Evolutionary conservation across 2,113 vertebrate species (phyloP), one percentile per base, ranked within the genome.

Genomic region (Atractosteus spatula): DNA sequence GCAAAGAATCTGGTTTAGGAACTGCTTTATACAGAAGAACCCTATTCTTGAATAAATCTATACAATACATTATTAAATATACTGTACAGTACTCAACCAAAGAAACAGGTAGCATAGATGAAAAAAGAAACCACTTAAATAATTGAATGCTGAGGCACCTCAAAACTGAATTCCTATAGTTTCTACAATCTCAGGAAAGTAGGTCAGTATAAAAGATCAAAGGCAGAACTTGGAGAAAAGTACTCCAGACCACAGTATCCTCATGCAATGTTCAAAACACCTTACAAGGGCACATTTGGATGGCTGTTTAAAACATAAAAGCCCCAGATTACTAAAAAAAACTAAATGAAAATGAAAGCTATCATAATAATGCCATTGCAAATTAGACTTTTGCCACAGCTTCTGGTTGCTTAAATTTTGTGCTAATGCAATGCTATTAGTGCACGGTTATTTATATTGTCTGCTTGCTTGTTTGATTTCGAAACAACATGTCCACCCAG

Each of bases 41-140:
- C 69, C 54, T 64, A 69, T 75, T 77, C 68, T 76, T 70, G 55
- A 77, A 70, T 70, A 77, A 85, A 86, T 83, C 84, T 79, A 88
- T 88, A 83, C 86, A 74, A 89, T 90, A 71, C 76, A 90, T 91
- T 89, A 89, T 92, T 92, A 85, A 64, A 92, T 73, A 79, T 29
- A 73, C 76, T 77, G 77, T 76, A 82, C 80, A 70, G 62, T 71
- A 7, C 74, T 71, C 82, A 87, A 79, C 87, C 81, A 86, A 86
- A 89, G 85, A 85, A 82, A 78, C 79, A 68, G 83, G 84, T 78
- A 82, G 62, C 3, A 42, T 8, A 41, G 79, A 80, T 68, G 66
- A 83, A 85, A 84, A 71, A 84, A 76, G 81, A 84, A 81, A 70
- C 77, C 61, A 69, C 78, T 83, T 90, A 78, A 90, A 90, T 88